Base-by-base conservation (phyloP, 1,140 invertebrate genomes). In the Hydropsyche tenuis region DNA sequence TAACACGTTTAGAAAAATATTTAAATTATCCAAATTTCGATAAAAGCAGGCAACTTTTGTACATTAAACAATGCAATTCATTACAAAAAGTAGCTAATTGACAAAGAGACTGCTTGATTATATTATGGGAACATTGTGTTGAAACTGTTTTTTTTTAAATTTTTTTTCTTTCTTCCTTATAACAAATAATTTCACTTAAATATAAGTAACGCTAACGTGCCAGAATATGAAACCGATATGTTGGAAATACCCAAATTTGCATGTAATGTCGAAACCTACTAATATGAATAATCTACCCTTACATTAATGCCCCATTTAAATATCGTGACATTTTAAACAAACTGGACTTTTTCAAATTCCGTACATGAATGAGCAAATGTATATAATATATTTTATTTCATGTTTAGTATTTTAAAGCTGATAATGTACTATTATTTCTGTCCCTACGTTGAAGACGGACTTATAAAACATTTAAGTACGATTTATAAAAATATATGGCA, bases 401-500 rank as follows among this genome's bases (percentile, higher is more conserved):
- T 69, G 43, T 66, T 64, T 66, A 11, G 56, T 56, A 25, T 62
- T 75, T 72, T 76, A 76, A 76, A 76, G 75, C 75, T 73, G 72
- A 76, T 71, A 37, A 76, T 73, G 71, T 76, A 73, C 71, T 73
- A 73, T 73, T 76, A 42, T 66, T 56, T 66, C 42, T 73, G 72
- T 62, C 72, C 72, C 60, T 72, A 76, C 27, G 37, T 43, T 43
- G 69, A 72, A 66, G 62, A 53, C 62, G 60, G 69, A 73, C 72
- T 65, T 45, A 30, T 30, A 25, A 75, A 56, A 43, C 20, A 27
- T 74, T 72, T 72, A 77, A 73, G 71, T 70, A 73, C 56, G 48
- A 63, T 69, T 77, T 77, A 77, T 64, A 77, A 74, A 77, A 77
- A 77, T 77, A 77, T 77, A 77, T 69, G 62, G 75, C 69, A 73